A percentile compares a stretch with the other conserved stretches of the same genome.
These are phyloP conservation scores for Dryocosmus kuriphilus DNA, from an alignment of 2,888 invertebrate genomes.

Conservation along the genomic window DNA sequence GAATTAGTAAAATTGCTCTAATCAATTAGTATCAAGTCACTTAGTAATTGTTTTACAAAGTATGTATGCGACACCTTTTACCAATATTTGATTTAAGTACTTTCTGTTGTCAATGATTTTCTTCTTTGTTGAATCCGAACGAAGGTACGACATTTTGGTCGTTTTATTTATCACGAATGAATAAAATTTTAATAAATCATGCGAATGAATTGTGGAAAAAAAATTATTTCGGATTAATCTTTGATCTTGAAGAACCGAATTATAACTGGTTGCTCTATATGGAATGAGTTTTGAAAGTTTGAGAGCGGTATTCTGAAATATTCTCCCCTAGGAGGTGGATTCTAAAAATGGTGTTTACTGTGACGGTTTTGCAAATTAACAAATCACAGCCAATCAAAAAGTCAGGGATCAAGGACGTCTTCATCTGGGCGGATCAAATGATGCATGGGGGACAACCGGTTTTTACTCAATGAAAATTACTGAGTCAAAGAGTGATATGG, in stretches of 20 bases:
- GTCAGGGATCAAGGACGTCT: constrained; percentile 64
- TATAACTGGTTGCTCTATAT: background rate
- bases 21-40: too few relatives aligned
- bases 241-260: background rate
- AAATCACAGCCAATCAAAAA: constrained; percentile 55
- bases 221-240: background rate
- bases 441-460: constrained; percentile 65
- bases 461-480: constrained; percentile 56
- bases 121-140: background rate
- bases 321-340: background rate
- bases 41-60: too few relatives aligned
- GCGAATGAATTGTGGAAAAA: background rate
- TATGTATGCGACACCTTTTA: too few relatives aligned
- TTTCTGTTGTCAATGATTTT: background rate
- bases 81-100: background rate
- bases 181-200: background rate
- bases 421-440: constrained; percentile 54
- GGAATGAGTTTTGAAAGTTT: constrained; percentile 6
- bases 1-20: too few relatives aligned
- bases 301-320: background rate
- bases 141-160: background rate
- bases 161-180: background rate
- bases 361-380: constrained; percentile 46
- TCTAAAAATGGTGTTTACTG: constrained; percentile 7
- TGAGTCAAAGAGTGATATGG: constrained; percentile 30